Conservation (phyloP, 2,113 vertebrate genomes). For the human (Homo sapiens) region GRCh38 chr14:78407001-78407500, state of each 20-base stretch:
- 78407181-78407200: background rate
- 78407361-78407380: too few species aligned
- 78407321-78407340: background rate
- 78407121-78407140: background rate
- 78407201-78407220: background rate
- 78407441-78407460: background rate
- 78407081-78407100: background rate
- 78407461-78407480: background rate
- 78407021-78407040: background rate
- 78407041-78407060: background rate
- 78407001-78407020: background rate
- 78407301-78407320: background rate
- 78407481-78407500: conserved; percentile 41
- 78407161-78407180: background rate
- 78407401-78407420: conserved; percentile 40
- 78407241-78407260: background rate
- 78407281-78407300: background rate
- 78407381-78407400: background rate
- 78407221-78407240: background rate
- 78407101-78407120: background rate
- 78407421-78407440: background rate
- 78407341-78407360: background rate
- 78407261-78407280: background rate
- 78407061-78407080: background rate
- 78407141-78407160: background rate